Base-by-base conservation (phyloP, 2,113 vertebrate genomes). In the Nerophis ophidion region DNA sequence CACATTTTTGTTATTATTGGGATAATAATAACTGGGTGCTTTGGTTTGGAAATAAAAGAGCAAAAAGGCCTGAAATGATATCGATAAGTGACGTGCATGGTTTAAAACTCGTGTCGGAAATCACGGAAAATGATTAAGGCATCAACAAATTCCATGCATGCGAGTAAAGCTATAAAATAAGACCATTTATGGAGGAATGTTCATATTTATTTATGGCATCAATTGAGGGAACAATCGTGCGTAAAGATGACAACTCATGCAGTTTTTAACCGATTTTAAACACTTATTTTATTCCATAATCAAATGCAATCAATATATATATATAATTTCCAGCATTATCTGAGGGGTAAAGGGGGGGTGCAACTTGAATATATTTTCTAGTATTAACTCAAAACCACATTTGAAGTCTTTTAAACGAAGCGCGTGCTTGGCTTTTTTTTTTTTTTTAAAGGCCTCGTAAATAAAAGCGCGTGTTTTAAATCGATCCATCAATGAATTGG, bases 21-120 rank as follows among this genome's bases (percentile, higher is more conserved):
- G 82, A 88, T 89, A 83, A 87, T 84, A 53, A 35, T 2, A 86
- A 85, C 85, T 66, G 86, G 85, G 81, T 82, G 76, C 79, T 81
- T 6, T 6, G 2, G 48, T 19, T 8, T 17, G 9, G 16, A 12
- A 49, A 13, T 48, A 1, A 42, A 11, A 68, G 8, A 5, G 16
- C 46, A 7, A 17, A 36, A 36, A 40, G n/a, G n/a, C 36, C 38
- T 17, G 42, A 42, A 42, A 56, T 19, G 6, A 34, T 36, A 14
- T 53, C 35, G 36, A 11, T 5, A 40, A 51, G 26, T 14, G 12
- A 35, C 26, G 26, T n/a, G 51, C 33, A 15, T 36, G 36, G 10
- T 42, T 56, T 13, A 1, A 42, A 42, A 42, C 40, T 11, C 8
- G 8, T 36, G 34, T 15, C 14, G 15, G 15, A 5, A 9, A 34